Evolutionary conservation across 2,113 vertebrate species (phyloP), one percentile per base, ranked within the genome.

Genomic region (Nannobrachium achirus): DNA sequence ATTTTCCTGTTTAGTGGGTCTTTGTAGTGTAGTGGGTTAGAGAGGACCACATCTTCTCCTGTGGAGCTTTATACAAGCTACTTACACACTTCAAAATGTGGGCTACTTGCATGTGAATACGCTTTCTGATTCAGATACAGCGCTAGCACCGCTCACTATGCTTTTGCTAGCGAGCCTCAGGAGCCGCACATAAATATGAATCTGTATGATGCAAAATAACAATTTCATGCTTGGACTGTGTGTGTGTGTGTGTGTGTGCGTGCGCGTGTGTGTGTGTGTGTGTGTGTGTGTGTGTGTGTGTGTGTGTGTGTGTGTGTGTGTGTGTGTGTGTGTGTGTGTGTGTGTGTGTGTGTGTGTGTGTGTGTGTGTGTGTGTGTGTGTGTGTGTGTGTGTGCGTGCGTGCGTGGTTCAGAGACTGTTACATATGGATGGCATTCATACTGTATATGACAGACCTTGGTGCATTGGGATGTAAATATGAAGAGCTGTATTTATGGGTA

Each of bases 401-500:
- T 53, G 62, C 53, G 49, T 39, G 3, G 14, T 50, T 14, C 45
- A 19, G 7, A 41, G 61, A 38, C 81, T 87, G 61, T 72, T 89
- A 76, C 78, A 82, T 87, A 89, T 88, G 85, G 81, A 90, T 87
- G 86, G 18, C 18, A 4, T 62, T 56, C 39, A 1, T 57, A 33
- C 6, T n/a, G n/a, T n/a, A 84, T 74, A 66, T 59, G 75, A 70
- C 68, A 63, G 51, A 63, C 49, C 44, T 53, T 0, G 20, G 14
- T 25, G 66, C 68, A 66, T 86, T 52, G 68, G 59, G 66, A 88
- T 89, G 80, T 70, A 81, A 84, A 88, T 88, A 58, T 69, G 71
- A 20, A 81, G n/a, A n/a, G n/a, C n/a, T 72, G 10, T 66, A 75
- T 78, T 82, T 86, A 45, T 68, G 62, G 58, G 76, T 74, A 73